Base-by-base conservation (phyloP, 2,797 vertebrate genomes). In the Xiphorhynchus erythropygius region DNA sequence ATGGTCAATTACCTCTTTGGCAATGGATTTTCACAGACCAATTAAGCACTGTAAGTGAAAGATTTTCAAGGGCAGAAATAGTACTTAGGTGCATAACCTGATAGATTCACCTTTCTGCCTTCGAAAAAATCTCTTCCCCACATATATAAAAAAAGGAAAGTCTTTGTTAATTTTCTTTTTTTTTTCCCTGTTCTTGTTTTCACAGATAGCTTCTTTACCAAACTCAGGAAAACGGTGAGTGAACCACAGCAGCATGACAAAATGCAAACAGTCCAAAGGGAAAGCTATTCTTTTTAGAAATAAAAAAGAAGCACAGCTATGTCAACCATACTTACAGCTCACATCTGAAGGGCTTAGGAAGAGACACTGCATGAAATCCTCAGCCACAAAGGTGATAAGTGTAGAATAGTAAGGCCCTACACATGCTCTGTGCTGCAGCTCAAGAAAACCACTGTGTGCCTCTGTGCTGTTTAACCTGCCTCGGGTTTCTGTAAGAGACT, bases 31-130 rank as follows among this genome's bases (percentile, higher is more conserved):
- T 49, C 59, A 87, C 59, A 93, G 76, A 79, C 44, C 67, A 91
- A 86, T 95, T 94, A 95, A 91, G 56, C 59, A 90, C 32, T 17
- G 11, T 55, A 89, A 91, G 65, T 3, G 1, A 93, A 88, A 84
- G 73, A 67, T 74, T 92, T 93, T 86, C 91, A 94, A 94, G 83
- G 89, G 44, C 59, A 84, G 73, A 84, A 92, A 79, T 76, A 87
- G 44, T 33, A 84, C 47, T 89, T 64, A 41, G 53, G 67, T 83
- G 74, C 42, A 60, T 64, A 88, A 93, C 41, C 30, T 50, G 35
- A 74, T 4, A 67, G 24, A 50, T 7, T 81, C 30, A 25, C 68
- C 16, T 42, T 76, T 85, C 67, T 68, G 49, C 49, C 79, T 91
- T 91, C 35, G 18, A 93, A 91, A 87, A 87, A 71, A 60, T 41